Percentiles rank a stretch among this genome's conserved stretches.
Evolutionary conservation across 92 coral and sea anemone genomes (phyloP).

Genomic region (Blastomussa wellsi): DNA sequence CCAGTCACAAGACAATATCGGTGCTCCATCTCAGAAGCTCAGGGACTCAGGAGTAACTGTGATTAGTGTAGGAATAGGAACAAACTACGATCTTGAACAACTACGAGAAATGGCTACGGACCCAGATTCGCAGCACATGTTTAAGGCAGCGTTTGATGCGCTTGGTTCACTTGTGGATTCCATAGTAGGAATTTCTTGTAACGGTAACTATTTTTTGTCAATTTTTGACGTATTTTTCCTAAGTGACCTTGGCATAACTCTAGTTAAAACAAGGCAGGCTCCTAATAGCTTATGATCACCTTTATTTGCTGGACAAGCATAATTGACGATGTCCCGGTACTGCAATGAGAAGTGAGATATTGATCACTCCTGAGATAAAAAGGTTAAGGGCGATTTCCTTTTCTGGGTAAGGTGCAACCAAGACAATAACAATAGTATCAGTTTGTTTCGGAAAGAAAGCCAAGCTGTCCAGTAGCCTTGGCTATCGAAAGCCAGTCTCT

Average conservation of each 20-base stretch:
- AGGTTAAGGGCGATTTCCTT: no score
- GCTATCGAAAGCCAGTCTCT: no score
- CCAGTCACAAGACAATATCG: conserved; percentile 64
- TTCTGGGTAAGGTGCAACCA: no score
- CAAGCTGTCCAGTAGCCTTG: no score
- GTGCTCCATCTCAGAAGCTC: conserved; percentile 71
- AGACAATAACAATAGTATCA: no score
- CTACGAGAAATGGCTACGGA: conserved; percentile 83
- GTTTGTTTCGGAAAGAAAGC: no score
- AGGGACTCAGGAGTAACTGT: conserved; percentile 80
- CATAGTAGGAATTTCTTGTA: conserved; percentile 66
- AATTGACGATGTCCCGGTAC: no score
- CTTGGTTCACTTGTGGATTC: conserved; percentile 50
- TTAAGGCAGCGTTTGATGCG: conserved; percentile 59
- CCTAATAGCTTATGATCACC: no score
- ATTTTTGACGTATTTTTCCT: background rate
- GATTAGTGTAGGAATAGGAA: conserved; percentile 72
- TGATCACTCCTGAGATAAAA: no score
- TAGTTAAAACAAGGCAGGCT: no score
- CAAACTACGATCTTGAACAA: conserved; percentile 34
- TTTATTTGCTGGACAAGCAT: no score
- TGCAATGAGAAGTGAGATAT: no score
- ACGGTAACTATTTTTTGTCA: conserved; percentile 40
- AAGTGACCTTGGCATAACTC: background rate
- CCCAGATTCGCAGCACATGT: conserved; percentile 79